phyloP scores from a whole-genome alignment of 2,113 vertebrate species.

The western clawed frog (Xenopus tropicalis) region DNA sequence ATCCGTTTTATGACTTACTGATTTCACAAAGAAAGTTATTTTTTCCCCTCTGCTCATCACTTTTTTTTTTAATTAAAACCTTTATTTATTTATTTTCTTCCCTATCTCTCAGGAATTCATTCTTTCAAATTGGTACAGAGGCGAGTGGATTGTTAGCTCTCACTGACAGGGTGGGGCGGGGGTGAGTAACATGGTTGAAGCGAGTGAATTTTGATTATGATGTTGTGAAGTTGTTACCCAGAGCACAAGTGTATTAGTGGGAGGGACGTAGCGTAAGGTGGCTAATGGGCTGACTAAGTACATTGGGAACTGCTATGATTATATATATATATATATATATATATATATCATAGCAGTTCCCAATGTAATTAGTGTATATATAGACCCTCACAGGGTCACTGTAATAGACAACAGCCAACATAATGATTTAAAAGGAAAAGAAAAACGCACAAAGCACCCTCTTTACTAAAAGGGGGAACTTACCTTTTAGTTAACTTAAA shows the following conservation, averaged over 20 bases:
- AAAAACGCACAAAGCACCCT: too few species aligned
- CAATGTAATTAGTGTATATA: too few species aligned
- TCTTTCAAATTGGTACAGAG: conserved; percentile 12
- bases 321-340: too few species aligned
- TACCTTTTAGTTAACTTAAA: too few species aligned
- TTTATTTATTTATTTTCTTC: conserved; percentile 34
- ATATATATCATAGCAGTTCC: too few species aligned
- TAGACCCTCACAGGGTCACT: too few species aligned
- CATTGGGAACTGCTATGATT: too few species aligned
- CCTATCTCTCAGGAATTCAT: conserved; percentile 30
- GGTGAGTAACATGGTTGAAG: background rate
- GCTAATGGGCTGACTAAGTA: too few species aligned
- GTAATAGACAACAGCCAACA: too few species aligned
- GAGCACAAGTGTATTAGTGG: background rate
- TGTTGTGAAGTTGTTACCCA: background rate
- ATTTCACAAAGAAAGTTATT: conserved; percentile 40
- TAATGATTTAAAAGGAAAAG: too few species aligned
- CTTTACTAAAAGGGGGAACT: too few species aligned
- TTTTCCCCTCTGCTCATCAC: conserved; percentile 41
- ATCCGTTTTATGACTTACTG: conserved; percentile 38
- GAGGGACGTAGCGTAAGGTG: too few species aligned
- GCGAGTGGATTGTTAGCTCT: conserved; percentile 6
- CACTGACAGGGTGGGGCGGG: background rate
- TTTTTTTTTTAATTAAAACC: conserved; percentile 53
- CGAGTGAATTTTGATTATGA: conserved; percentile 1